A percentile compares a stretch with the other conserved stretches of the same genome.
Conservation (phyloP, 2,113 vertebrate species). For the Serinus canaria region DNA sequence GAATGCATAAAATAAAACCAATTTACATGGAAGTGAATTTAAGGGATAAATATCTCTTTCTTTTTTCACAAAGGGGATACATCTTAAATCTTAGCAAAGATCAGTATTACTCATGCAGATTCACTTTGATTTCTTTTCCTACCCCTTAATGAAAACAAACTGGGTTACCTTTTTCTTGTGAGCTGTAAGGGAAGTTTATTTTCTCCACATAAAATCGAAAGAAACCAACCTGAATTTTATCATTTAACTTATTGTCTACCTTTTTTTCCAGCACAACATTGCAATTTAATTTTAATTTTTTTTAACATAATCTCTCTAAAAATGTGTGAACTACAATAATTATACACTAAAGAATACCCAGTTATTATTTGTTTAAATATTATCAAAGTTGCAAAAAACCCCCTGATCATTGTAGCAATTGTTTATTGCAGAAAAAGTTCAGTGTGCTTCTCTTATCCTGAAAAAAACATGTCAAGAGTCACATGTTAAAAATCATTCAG, state of each 20-base stretch:
- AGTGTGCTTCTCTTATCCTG: background rate
- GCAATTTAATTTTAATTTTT: background rate
- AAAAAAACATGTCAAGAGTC: background rate
- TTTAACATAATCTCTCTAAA: background rate
- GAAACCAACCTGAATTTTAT: background rate
- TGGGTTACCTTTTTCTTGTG: background rate
- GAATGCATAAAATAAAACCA: background rate
- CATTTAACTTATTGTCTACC: background rate
- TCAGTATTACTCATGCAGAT: background rate
- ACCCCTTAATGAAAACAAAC: background rate
- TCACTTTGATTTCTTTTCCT: background rate
- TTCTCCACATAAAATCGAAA: background rate
- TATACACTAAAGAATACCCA: background rate
- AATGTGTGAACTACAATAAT: background rate
- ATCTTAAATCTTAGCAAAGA: background rate
- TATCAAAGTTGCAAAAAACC: conserved; percentile 24
- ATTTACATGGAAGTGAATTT: background rate
- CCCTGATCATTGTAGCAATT: conserved; percentile 13
- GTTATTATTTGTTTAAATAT: background rate
- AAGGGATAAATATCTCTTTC: background rate
- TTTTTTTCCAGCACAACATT: background rate
- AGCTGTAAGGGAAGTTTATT: background rate
- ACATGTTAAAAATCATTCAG: background rate
- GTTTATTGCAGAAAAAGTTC: background rate
- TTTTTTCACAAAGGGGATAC: background rate